These are phyloP conservation scores for Leptopilina drosophilae DNA, from an alignment of 2,888 invertebrate species.

Conservation along the genomic window DNA sequence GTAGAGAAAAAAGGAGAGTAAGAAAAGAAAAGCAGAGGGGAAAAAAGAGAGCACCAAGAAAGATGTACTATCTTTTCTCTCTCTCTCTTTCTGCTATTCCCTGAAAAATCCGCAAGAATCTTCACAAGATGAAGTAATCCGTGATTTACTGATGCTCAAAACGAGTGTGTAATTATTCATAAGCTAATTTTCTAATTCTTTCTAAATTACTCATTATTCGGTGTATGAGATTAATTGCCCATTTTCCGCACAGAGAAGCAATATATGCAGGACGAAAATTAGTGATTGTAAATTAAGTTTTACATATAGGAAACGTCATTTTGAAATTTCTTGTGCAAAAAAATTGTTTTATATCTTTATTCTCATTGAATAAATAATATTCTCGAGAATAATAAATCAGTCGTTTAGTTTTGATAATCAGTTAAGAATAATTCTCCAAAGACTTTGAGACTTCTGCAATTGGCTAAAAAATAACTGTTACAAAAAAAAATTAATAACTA, in stretches of 20 bases:
- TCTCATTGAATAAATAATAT: too few relatives aligned
- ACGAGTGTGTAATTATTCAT: background rate
- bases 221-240: background rate
- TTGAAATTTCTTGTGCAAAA: too few relatives aligned
- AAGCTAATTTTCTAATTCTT: constrained; percentile 10
- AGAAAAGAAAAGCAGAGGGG: background rate
- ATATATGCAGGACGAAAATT: background rate
- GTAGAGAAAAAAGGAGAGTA: background rate
- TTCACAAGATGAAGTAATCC: constrained; percentile 10
- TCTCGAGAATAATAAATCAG: too few relatives aligned
- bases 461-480: too few relatives aligned
- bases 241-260: background rate
- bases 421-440: too few relatives aligned
- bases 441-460: too few relatives aligned
- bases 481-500: too few relatives aligned
- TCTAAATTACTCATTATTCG: background rate
- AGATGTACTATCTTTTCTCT: background rate
- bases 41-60: background rate
- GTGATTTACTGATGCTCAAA: background rate
- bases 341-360: too few relatives aligned
- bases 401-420: too few relatives aligned
- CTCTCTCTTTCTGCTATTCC: background rate
- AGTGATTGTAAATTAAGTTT: constrained; percentile 5
- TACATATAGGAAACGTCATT: background rate
- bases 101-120: constrained; percentile 8